Percentiles rank a stretch among this genome's conserved stretches.
phyloP scores from a whole-genome alignment of 2,797 vertebrate genomes.

The Muscicapa striata region DNA sequence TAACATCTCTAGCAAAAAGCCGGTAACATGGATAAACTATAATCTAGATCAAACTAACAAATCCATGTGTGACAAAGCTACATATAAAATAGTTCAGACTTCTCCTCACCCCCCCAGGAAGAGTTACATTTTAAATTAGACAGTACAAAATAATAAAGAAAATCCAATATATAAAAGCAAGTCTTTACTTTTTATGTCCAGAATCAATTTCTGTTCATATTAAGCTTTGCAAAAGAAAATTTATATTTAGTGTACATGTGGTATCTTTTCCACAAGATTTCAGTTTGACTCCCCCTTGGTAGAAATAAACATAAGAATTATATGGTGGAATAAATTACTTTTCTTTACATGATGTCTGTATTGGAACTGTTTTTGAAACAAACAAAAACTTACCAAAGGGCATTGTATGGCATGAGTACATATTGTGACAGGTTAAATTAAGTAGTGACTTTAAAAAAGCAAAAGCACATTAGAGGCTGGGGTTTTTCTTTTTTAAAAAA shows the following conservation, averaged over 20 bases:
- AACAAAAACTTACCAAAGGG: not conserved
- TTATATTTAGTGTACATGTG: not conserved
- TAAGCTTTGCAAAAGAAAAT: not conserved
- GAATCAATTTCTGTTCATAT: not conserved
- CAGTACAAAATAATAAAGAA: not conserved
- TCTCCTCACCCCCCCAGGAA: not conserved
- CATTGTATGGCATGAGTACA: not conserved
- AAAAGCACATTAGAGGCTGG: not conserved
- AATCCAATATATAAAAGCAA: not conserved
- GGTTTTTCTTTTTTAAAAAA: not conserved
- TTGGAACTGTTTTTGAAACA: not conserved
- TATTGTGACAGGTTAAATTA: not conserved
- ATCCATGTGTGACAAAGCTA: not conserved
- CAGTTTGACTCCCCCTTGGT: not conserved
- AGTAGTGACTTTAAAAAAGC: not conserved
- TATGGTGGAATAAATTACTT: not conserved
- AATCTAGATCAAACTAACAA: not conserved
- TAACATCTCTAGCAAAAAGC: not conserved
- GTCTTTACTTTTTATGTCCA: not conserved
- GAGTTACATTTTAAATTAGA: not conserved
- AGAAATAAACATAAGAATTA: not conserved
- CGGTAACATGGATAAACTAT: not conserved
- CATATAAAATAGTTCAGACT: not conserved
- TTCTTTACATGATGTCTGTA: not conserved
- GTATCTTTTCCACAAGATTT: not conserved